phyloP scores from a whole-genome alignment of 2,888 invertebrate genomes.

The Morinoia aosen region DNA sequence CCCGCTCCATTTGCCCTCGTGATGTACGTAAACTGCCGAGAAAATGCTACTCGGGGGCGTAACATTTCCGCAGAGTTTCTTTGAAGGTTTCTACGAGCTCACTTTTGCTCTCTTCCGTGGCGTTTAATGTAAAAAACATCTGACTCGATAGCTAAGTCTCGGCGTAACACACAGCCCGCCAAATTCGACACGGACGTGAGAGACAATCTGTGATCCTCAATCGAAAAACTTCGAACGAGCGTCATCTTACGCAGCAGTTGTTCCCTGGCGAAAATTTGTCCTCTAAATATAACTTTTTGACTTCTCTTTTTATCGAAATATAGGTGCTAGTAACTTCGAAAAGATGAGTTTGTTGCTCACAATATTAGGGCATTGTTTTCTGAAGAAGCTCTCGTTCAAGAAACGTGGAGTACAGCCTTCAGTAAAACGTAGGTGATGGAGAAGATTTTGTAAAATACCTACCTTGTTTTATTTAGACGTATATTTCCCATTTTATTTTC shows the following conservation, averaged over 20 bases:
- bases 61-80: neutral
- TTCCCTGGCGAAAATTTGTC: neutral
- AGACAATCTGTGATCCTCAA: neutral
- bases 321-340: no score
- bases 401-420: neutral
- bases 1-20: neutral
- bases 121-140: neutral
- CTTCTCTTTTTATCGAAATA: neutral
- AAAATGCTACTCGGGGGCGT: neutral
- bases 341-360: neutral
- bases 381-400: neutral
- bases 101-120: neutral
- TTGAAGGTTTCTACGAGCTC: neutral
- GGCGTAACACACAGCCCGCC: neutral
- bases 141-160: neutral
- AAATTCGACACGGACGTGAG: neutral
- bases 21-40: constrained; percentile 1
- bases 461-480: neutral
- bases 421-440: neutral
- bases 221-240: neutral
- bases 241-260: neutral
- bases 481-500: neutral
- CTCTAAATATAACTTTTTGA: neutral
- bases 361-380: neutral
- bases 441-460: neutral